Conservation (phyloP, 2,113 vertebrate genomes). For the Ursus arctos region DNA sequence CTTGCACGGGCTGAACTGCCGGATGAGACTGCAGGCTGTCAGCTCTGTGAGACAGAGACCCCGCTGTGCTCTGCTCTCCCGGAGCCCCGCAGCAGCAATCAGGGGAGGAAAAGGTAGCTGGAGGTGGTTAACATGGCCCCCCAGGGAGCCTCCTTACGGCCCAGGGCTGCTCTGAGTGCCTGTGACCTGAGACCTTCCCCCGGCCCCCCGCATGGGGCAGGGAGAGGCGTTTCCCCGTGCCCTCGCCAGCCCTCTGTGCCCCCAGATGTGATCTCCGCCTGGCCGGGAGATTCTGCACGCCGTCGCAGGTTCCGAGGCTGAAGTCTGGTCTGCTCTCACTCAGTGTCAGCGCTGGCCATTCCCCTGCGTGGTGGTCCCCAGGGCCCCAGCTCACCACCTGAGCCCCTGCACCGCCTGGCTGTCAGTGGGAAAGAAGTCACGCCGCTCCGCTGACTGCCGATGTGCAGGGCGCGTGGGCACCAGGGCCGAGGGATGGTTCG, state of each 20-base stretch:
- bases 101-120: not conserved
- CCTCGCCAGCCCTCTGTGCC: not conserved
- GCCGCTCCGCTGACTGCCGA: not conserved
- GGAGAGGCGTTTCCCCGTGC: not conserved
- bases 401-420: rapidly evolving
- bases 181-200: not conserved
- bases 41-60: not conserved
- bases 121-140: not conserved
- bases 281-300: not conserved
- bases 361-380: not conserved
- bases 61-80: rapidly evolving
- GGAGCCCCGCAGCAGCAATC: rapidly evolving
- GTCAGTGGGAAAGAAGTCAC: not conserved
- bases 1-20: rapidly evolving
- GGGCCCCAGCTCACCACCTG: not conserved
- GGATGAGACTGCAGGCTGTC: not conserved
- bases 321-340: not conserved
- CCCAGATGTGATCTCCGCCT: rapidly evolving
- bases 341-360: rapidly evolving
- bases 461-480: rapidly evolving
- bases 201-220: not conserved
- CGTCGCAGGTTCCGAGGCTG: not conserved
- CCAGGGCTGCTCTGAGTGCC: not conserved
- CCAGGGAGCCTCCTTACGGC: no score
- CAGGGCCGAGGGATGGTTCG: rapidly evolving